These are phyloP conservation scores for Cotesia glomerata DNA, from an alignment of 1,140 invertebrate genomes.

Conservation along the genomic window DNA sequence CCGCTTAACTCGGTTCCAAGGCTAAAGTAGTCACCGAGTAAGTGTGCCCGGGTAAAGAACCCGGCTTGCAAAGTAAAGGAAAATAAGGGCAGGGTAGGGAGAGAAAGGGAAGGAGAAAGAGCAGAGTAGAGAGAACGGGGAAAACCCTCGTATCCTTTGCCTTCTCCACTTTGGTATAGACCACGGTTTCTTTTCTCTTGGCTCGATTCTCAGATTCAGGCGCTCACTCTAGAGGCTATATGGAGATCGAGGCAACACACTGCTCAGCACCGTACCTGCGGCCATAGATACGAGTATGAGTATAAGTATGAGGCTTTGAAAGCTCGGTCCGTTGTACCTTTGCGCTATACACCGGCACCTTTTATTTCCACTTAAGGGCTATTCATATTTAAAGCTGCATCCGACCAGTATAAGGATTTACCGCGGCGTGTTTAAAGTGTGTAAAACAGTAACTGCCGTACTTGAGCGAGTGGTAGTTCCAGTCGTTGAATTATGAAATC, in stretches of 20 bases:
- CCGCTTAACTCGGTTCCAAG: conserved; percentile 37
- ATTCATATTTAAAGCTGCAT: conserved; percentile 55
- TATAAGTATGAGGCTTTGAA: not conserved
- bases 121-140: not conserved
- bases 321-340: not conserved
- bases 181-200: conserved; percentile 11
- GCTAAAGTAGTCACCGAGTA: conserved; percentile 10
- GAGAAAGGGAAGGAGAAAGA: too few relatives aligned
- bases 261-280: not conserved
- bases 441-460: conserved; percentile 30
- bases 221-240: too few relatives aligned
- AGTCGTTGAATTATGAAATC: conserved; percentile 21
- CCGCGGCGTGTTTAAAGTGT: conserved; percentile 25
- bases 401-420: conserved; percentile 41
- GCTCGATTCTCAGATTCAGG: too few relatives aligned
- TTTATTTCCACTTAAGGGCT: conserved; percentile 53
- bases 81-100: too few relatives aligned
- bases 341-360: conserved; percentile 26
- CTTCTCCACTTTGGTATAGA: not conserved
- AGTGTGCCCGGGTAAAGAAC: too few relatives aligned
- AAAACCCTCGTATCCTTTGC: conserved; percentile 23
- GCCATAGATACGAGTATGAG: conserved; percentile 21
- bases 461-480: conserved; percentile 3
- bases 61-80: too few relatives aligned
- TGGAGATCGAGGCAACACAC: too few relatives aligned